These are phyloP conservation scores for Trypoxylon attenuatum DNA, from an alignment of 2,888 invertebrate species.

Conservation along the genomic window DNA sequence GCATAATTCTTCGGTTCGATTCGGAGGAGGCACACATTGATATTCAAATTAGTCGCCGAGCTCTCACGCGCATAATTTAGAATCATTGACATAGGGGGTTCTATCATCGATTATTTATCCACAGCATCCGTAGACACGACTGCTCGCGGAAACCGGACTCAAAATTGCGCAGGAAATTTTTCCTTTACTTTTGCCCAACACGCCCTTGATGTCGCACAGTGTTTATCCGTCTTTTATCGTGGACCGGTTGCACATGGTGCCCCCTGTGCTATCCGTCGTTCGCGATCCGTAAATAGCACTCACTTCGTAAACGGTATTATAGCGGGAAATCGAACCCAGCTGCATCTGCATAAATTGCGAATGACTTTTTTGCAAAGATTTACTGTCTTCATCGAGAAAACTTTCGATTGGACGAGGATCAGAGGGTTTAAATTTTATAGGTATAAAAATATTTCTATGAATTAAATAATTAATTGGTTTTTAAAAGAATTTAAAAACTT, in stretches of 20 bases:
- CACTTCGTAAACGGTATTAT: constrained; percentile 44
- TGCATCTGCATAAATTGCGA: constrained; percentile 35
- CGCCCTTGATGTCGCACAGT: background rate
- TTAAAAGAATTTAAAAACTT: too few species aligned
- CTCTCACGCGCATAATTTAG: constrained; percentile 12
- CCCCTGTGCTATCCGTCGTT: constrained; percentile 10
- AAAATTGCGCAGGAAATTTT: constrained; percentile 3
- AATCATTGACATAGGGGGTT: constrained; percentile 3
- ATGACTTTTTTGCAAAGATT: constrained; percentile 2
- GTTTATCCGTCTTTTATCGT: constrained; percentile 35
- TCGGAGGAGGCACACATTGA: constrained; percentile 32
- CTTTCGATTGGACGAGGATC: too few species aligned
- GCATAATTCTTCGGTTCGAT: constrained; percentile 15
- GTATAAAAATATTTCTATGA: too few species aligned
- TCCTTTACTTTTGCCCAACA: background rate
- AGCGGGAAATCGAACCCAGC: constrained; percentile 40
- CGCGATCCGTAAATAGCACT: constrained; percentile 30
- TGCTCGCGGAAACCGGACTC: constrained; percentile 26
- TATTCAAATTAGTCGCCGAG: constrained; percentile 38
- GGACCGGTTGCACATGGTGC: constrained; percentile 42
- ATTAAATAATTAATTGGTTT: too few species aligned
- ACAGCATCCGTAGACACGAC: background rate
- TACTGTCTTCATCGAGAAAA: too few species aligned
- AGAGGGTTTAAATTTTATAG: too few species aligned
- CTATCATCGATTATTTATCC: constrained; percentile 8